Evolutionary conservation across 1,140 invertebrate genomes (phyloP).

Genomic region (Leptopilina boulardi): DNA sequence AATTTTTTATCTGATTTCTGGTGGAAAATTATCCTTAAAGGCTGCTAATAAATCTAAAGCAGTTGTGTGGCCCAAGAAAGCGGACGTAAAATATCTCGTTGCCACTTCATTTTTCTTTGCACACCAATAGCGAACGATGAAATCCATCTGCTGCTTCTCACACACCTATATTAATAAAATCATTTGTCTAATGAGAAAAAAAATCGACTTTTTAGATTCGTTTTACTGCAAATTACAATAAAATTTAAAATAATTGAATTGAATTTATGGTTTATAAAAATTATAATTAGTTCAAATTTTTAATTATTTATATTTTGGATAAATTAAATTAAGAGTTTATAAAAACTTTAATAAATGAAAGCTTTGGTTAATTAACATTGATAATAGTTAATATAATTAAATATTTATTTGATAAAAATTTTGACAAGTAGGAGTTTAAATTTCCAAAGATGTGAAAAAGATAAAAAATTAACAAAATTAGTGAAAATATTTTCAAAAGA

Average conservation of each 20-base stretch:
- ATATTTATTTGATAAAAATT: conserved; percentile 9
- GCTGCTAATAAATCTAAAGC: conserved; percentile 35
- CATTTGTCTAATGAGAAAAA: neutral
- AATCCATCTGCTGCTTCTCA: conserved; percentile 41
- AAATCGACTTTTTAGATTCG: neutral
- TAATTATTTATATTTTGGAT: neutral
- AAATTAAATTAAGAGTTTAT: too few species aligned
- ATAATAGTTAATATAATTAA: neutral
- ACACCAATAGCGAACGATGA: conserved; percentile 38
- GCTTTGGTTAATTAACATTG: too few species aligned
- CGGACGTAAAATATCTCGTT: conserved; percentile 34
- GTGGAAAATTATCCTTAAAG: conserved; percentile 32
- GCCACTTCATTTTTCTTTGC: conserved; percentile 33
- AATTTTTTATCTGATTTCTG: conserved; percentile 33
- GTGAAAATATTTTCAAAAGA: too few species aligned
- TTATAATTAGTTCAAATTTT: neutral
- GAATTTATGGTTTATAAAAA: too few species aligned
- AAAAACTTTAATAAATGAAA: too few species aligned
- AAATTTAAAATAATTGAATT: neutral
- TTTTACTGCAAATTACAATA: neutral
- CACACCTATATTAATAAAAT: conserved; percentile 24
- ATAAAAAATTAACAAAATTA: too few species aligned
- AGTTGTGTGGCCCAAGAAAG: conserved; percentile 40
- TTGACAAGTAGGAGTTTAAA: conserved; percentile 31
- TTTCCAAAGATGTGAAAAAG: too few species aligned